Evolutionary conservation across 2,113 vertebrate genomes (phyloP), one percentile per base, ranked within the genome.

Genomic region (Hiodon tergisus): DNA sequence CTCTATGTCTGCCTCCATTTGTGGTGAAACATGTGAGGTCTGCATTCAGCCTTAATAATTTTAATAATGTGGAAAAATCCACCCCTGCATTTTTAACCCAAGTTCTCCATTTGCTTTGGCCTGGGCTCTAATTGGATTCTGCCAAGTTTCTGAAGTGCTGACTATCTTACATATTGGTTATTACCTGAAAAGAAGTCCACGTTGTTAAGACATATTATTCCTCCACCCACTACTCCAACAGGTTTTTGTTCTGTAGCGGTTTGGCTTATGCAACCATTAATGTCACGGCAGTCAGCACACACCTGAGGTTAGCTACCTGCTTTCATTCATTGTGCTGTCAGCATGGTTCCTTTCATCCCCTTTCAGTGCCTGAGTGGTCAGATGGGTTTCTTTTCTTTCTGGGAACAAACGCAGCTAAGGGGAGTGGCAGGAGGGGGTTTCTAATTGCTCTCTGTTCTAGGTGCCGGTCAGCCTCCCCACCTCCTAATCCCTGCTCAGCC

Each of bases 401-500:
- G 9, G 61, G 60, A 79, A 76, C 3, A 50, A 74, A 73, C 6
- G 67, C 74, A 67, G 4, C 14, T 13, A 46, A 46, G 59, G 31
- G 57, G 31, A 8, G 10, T 16, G 11, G n/a, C 62, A 11, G n/a
- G 61, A 8, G 6, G 10, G 10, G 16, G 17, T 57, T 61, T 66
- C 46, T 74, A 13, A 14, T 57, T 31, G 17, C 73, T 76, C 82
- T 80, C 69, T 85, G 59, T 89, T 89, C 67, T 85, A 99, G 97
- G 94, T 96, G 93, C 89, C 94, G 93, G 79, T 94, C 96, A 68
- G 92, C 91, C 71, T 97, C 94, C 63, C 92, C 93, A 4, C 93
- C 92, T 0, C 92, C 94, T 61, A 89, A 93, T 81, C 76, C 95
- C 62, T 91, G 93, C 75, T 88, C 88, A 0, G 89, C 87, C 5